These are phyloP conservation scores for Aptenodytes forsteri DNA, from an alignment of 2,113 vertebrate species.

Conservation along the genomic window DNA sequence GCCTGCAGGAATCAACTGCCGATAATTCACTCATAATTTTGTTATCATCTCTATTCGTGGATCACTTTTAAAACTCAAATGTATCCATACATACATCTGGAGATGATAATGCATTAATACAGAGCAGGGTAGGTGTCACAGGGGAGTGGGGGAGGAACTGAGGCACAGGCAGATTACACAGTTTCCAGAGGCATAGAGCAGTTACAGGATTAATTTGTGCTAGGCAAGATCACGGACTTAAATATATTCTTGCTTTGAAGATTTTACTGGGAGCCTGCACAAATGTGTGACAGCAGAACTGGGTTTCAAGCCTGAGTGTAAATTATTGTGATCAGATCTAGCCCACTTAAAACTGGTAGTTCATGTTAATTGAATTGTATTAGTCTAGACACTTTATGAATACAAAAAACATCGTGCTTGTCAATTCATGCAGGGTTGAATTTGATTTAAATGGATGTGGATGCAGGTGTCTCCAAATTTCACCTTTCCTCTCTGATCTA, in stretches of 20 bases:
- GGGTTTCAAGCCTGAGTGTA: conserved; percentile 19
- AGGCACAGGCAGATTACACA: conserved; percentile 22
- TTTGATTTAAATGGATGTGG: conserved; percentile 1
- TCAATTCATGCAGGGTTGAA: not conserved
- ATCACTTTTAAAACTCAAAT: not conserved
- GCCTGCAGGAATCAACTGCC: not conserved
- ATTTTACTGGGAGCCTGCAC: conserved; percentile 43
- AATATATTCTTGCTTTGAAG: conserved; percentile 60
- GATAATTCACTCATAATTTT: not conserved
- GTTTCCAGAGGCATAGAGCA: conserved; percentile 55
- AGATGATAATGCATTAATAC: not conserved
- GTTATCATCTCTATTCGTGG: not conserved
- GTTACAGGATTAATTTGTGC: conserved; percentile 48
- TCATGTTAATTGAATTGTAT: conserved; percentile 61
- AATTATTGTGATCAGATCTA: conserved; percentile 54
- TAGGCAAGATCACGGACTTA: conserved; percentile 49
- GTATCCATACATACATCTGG: not conserved
- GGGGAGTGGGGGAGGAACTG: not conserved
- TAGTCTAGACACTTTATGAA: conserved; percentile 41
- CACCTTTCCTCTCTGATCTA: conserved; percentile 21
- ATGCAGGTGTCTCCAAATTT: conserved; percentile 14
- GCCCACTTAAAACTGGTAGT: conserved; percentile 46
- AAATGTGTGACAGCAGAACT: conserved; percentile 35
- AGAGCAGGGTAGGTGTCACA: not conserved
- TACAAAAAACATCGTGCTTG: not conserved